Evolutionary conservation across 2,888 invertebrate species (phyloP).

Genomic region (Trisateles emortualis): DNA sequence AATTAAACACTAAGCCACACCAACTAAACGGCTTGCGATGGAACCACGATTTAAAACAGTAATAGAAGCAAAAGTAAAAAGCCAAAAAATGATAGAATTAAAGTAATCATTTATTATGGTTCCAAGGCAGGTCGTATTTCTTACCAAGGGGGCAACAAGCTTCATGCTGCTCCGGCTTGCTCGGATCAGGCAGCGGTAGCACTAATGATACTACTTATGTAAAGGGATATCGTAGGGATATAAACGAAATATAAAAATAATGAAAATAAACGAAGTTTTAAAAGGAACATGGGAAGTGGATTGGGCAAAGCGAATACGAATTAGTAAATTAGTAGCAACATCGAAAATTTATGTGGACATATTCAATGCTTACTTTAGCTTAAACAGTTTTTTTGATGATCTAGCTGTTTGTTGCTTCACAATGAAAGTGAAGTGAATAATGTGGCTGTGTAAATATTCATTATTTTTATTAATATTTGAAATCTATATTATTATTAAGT

Average conservation of each 20-base stretch:
- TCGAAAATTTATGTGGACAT: conserved; percentile 67
- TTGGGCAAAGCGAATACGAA: conserved; percentile 84
- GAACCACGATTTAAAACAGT: conserved; percentile 58
- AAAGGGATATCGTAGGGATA: conserved; percentile 73
- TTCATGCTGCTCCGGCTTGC: conserved; percentile 96
- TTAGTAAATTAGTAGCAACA: conserved; percentile 86
- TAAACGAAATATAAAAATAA: conserved; percentile 72
- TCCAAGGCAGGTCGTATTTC: conserved; percentile 70
- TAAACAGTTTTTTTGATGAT: conserved; percentile 40
- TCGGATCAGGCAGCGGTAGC: conserved; percentile 94
- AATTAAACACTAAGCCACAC: conserved; percentile 75
- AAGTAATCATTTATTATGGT: conserved; percentile 45
- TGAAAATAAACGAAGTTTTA: conserved; percentile 61
- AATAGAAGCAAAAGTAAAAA: conserved; percentile 34
- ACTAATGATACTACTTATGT: conserved; percentile 89
- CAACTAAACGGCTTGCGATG: conserved; percentile 65
- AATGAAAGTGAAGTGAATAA: conserved; percentile 53
- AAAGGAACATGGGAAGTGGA: conserved; percentile 70
- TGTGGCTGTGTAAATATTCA: conserved; percentile 30
- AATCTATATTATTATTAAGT: not conserved
- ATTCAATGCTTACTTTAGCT: conserved; percentile 69
- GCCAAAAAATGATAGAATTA: conserved; percentile 30
- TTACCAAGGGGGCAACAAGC: conserved; percentile 96
- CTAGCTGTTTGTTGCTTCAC: conserved; percentile 56
- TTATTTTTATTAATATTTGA: not conserved